These are phyloP conservation scores for Sinelater perroti DNA, from an alignment of 2,888 invertebrate genomes.

Conservation along the genomic window DNA sequence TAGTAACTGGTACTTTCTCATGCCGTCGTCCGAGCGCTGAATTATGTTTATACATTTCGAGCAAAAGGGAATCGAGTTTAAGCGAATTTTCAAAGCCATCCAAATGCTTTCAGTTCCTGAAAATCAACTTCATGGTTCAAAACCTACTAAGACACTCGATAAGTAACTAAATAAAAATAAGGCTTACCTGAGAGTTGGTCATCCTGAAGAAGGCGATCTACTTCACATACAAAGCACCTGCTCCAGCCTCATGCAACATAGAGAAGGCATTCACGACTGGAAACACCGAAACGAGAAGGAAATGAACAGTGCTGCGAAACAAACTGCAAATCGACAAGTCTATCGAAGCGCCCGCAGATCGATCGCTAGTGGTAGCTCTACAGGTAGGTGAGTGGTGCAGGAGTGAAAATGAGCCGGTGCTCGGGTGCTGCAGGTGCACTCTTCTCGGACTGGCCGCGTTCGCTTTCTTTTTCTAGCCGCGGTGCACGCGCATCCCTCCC, in stretches of 20 bases:
- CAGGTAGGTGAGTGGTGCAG: too few relatives aligned
- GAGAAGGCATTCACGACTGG: slow-evolving; percentile 45
- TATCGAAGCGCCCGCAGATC: not conserved
- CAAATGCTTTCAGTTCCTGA: too few relatives aligned
- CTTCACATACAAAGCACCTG: slow-evolving; percentile 37
- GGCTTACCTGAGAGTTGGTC: slow-evolving; percentile 71
- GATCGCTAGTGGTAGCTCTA: too few relatives aligned
- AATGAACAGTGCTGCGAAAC: slow-evolving; percentile 37
- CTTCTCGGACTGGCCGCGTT: slow-evolving; percentile 3
- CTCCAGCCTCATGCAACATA: slow-evolving; percentile 47
- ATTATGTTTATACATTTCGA: too few relatives aligned
- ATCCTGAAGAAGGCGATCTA: slow-evolving; percentile 54
- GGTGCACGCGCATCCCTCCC: slow-evolving; percentile 39
- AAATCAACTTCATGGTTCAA: too few relatives aligned
- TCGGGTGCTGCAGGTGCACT: slow-evolving; percentile 1
- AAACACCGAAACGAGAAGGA: slow-evolving; percentile 44
- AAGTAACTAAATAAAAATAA: slow-evolving; percentile 51
- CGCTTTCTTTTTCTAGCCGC: slow-evolving; percentile 24
- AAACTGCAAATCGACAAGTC: slow-evolving; percentile 17
- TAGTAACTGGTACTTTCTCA: too few relatives aligned
- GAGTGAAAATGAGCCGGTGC: not conserved
- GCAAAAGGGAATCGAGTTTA: too few relatives aligned
- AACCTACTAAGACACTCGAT: not conserved
- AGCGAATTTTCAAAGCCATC: too few relatives aligned
- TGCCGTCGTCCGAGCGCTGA: too few relatives aligned